phyloP scores from a whole-genome alignment of 1,140 invertebrate species.

The Diorhabda elongata region DNA sequence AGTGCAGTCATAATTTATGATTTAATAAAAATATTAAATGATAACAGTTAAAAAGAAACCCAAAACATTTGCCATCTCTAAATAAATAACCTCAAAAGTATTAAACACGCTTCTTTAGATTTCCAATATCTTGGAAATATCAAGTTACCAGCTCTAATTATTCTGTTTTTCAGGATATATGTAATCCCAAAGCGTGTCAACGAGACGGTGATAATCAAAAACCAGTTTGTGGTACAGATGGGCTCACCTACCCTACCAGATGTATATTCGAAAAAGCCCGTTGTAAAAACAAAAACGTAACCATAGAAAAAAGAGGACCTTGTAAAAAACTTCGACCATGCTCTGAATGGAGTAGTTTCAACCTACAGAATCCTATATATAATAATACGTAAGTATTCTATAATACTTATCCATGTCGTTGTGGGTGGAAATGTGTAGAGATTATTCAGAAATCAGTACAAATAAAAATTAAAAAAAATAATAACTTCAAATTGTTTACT shows the following conservation, averaged over 20 bases:
- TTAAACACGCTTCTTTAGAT: no score
- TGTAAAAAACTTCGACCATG: constrained; percentile 52
- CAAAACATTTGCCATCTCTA: no score
- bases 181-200: constrained; percentile 41
- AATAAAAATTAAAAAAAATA: no score
- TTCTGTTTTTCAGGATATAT: constrained; percentile 28
- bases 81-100: no score
- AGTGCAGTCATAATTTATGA: no score
- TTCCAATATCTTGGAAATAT: no score
- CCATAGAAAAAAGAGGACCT: constrained; percentile 64
- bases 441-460: no score
- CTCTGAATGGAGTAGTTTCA: constrained; percentile 28
- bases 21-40: no score
- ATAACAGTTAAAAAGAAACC: no score
- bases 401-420: no score
- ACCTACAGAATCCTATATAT: constrained; percentile 3
- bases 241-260: constrained; percentile 69
- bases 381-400: constrained; percentile 12
- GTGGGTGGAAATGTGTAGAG: no score
- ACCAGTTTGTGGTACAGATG: constrained; percentile 77
- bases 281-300: constrained; percentile 62
- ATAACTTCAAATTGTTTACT: no score
- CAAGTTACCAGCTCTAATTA: background rate
- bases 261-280: constrained; percentile 72
- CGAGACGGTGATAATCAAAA: constrained; percentile 35